Conservation (phyloP, 2,888 invertebrate genomes). For the Congeria kusceri region DNA sequence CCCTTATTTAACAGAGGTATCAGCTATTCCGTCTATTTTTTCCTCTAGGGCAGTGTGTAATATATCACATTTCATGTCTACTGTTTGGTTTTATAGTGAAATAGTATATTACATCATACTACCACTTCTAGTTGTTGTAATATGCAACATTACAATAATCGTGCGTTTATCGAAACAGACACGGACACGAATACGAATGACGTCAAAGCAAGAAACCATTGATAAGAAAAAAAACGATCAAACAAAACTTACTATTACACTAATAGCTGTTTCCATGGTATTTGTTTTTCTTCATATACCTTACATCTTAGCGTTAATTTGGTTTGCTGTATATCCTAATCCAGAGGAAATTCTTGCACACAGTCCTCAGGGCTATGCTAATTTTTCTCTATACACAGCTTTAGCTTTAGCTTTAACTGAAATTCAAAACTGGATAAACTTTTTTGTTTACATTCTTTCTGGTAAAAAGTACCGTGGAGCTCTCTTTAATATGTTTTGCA, state of each 20-base stretch:
- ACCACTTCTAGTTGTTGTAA: slow-evolving; percentile 12
- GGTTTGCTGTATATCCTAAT: slow-evolving; percentile 1
- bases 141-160: slow-evolving; percentile 23
- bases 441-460: no score
- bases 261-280: slow-evolving; percentile 6
- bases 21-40: no score
- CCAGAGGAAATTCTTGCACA: background rate
- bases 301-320: background rate
- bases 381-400: background rate
- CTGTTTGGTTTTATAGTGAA: slow-evolving; percentile 21
- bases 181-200: slow-evolving; percentile 8
- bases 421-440: slow-evolving; percentile 25
- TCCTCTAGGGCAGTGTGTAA: background rate
- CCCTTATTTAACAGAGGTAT: no score
- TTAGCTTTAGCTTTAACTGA: slow-evolving; percentile 3
- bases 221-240: slow-evolving; percentile 21
- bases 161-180: background rate
- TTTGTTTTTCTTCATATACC: slow-evolving; percentile 39
- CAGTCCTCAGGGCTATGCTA: background rate
- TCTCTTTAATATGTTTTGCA: no score
- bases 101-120: slow-evolving; percentile 26
- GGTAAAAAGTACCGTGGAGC: no score
- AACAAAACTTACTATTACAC: slow-evolving; percentile 20
- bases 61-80: slow-evolving; percentile 5
- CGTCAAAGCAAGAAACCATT: slow-evolving; percentile 10